These are phyloP conservation scores for Andrena camellia DNA, from an alignment of 2,888 invertebrate species.

Conservation along the genomic window DNA sequence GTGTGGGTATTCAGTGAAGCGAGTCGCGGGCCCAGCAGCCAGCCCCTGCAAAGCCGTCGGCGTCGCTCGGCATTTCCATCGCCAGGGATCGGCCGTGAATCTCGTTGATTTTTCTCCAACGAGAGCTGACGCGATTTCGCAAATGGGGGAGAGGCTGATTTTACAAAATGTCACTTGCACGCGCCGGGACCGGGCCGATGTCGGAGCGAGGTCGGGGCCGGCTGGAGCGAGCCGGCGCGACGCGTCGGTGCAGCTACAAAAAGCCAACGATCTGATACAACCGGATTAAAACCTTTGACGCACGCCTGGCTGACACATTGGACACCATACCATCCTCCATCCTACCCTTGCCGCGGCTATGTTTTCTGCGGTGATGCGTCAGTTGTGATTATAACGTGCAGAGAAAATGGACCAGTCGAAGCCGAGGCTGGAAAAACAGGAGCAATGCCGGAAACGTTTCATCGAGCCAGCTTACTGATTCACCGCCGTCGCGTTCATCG, in stretches of 20 bases:
- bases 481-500: constrained; percentile 13
- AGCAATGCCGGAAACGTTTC: constrained; percentile 20
- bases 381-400: constrained; percentile 52
- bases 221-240: constrained; percentile 26
- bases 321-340: constrained; percentile 39
- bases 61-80: constrained; percentile 11
- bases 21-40: constrained; percentile 12
- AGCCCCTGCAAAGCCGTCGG: constrained; percentile 14
- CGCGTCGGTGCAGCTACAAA: constrained; percentile 54
- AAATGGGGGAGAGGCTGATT: constrained; percentile 44
- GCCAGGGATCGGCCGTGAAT: neutral
- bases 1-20: constrained; percentile 30
- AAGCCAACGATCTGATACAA: constrained; percentile 67
- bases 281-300: constrained; percentile 71
- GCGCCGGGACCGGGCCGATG: constrained; percentile 24
- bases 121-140: constrained; percentile 37
- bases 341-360: neutral
- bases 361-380: constrained; percentile 60
- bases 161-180: constrained; percentile 64
- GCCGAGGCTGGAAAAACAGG: constrained; percentile 18
- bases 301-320: constrained; percentile 66
- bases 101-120: neutral
- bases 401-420: constrained; percentile 20
- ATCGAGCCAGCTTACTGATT: constrained; percentile 22
- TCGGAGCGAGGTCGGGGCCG: neutral